Conservation (phyloP, 2,113 vertebrate species). For the Petroica traversi region DNA sequence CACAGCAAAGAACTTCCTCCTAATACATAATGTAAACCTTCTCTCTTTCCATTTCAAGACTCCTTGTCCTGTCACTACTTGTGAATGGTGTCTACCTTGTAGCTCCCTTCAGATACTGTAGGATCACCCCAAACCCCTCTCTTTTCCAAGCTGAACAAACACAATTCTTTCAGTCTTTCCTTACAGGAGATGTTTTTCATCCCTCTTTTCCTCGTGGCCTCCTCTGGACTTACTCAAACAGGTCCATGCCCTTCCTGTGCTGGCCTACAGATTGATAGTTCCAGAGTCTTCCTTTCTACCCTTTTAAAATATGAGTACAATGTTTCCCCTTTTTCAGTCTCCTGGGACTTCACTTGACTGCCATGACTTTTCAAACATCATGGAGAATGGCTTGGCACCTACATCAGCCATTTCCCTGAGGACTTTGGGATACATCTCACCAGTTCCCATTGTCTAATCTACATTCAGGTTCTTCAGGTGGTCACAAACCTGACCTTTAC, state of each 20-base stretch:
- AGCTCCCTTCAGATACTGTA: background rate
- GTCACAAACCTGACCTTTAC: background rate
- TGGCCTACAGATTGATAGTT: background rate
- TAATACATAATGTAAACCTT: background rate
- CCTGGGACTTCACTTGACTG: background rate
- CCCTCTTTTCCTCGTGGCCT: background rate
- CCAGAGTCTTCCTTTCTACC: background rate
- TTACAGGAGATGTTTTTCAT: background rate
- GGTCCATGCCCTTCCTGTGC: background rate
- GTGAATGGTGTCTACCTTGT: background rate
- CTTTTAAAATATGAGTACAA: background rate
- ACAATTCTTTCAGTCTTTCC: background rate
- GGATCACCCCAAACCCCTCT: background rate
- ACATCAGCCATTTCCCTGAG: background rate
- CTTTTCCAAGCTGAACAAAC: background rate
- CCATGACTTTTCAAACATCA: background rate
- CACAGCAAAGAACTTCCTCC: background rate
- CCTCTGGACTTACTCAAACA: background rate
- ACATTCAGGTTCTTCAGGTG: background rate
- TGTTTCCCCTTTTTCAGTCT: background rate
- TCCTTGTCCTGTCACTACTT: background rate
- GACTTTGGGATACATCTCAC: background rate
- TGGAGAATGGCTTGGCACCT: background rate
- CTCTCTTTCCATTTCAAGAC: background rate
- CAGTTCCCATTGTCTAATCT: fast-evolving